A percentile compares a stretch with the other conserved stretches of the same genome.
Evolutionary conservation across 1,140 invertebrate species (phyloP).

Genomic region (Diorhabda elongata): DNA sequence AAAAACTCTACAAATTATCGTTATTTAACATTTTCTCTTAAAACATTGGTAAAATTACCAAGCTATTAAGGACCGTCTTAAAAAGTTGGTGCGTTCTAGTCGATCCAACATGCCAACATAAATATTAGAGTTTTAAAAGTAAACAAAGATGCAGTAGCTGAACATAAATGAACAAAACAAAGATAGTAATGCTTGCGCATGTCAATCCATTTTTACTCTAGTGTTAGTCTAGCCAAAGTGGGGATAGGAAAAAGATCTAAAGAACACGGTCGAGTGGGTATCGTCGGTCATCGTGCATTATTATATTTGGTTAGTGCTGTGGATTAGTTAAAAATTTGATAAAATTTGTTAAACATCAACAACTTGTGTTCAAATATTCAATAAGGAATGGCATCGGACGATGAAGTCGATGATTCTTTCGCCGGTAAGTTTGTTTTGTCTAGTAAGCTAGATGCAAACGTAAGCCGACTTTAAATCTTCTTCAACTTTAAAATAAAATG

Average conservation of each 20-base stretch:
- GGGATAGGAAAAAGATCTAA: neutral
- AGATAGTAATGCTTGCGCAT: neutral
- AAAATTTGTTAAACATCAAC: neutral
- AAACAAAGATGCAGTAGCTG: too few relatives aligned
- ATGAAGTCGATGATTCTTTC: constrained; percentile 71
- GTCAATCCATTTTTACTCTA: neutral
- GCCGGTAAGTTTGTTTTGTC: constrained; percentile 61
- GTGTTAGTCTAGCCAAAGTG: neutral
- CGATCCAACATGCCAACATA: too few relatives aligned
- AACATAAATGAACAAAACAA: neutral
- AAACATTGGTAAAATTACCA: too few relatives aligned
- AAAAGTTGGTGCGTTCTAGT: too few relatives aligned
- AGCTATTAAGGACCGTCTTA: too few relatives aligned
- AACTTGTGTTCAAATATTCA: neutral
- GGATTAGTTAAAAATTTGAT: constrained; percentile 19
- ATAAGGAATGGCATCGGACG: constrained; percentile 66
- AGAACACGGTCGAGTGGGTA: neutral
- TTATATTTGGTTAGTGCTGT: constrained; percentile 18
- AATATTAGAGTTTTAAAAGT: too few relatives aligned
- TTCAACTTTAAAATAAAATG: constrained; percentile 22
- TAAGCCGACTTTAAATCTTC: constrained; percentile 33
- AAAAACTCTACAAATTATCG: too few relatives aligned
- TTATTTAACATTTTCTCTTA: too few relatives aligned
- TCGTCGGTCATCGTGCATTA: neutral
- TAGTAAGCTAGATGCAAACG: constrained; percentile 29